Percentiles rank a stretch among this genome's conserved stretches.
phyloP scores from a whole-genome alignment of 2,888 invertebrate species.

The Morinoia aosen region DNA sequence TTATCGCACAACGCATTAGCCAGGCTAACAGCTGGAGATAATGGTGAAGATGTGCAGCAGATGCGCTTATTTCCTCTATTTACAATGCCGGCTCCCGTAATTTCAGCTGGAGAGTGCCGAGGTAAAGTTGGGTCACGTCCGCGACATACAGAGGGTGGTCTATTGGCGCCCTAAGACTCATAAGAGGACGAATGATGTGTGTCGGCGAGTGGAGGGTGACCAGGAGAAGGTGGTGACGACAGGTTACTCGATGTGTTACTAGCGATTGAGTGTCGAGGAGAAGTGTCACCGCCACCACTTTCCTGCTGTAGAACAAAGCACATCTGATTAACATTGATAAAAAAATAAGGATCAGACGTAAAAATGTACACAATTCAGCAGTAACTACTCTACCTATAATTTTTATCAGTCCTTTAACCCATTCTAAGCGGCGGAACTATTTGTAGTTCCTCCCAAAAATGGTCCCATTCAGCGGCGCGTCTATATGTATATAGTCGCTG shows the following conservation, averaged over 20 bases:
- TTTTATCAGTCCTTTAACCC: too few relatives aligned
- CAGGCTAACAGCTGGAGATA: neutral
- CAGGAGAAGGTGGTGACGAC: conserved; percentile 79
- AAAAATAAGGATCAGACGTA: neutral
- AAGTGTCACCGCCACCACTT: conserved; percentile 72
- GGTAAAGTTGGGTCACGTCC: neutral
- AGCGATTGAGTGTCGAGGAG: conserved; percentile 81
- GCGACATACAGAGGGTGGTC: neutral
- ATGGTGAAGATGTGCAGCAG: neutral
- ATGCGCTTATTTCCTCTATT: neutral
- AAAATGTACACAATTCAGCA: neutral
- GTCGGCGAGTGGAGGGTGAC: conserved; percentile 57
- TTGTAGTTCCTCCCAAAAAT: too few relatives aligned
- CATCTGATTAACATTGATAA: neutral
- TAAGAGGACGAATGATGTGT: conserved; percentile 65
- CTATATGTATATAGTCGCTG: too few relatives aligned
- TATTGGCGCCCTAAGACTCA: conserved; percentile 57
- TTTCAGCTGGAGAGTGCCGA: neutral
- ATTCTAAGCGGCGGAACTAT: too few relatives aligned
- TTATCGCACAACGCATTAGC: neutral
- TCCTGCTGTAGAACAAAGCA: neutral
- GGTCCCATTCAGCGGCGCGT: too few relatives aligned
- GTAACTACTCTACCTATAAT: neutral
- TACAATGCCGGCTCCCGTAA: neutral
- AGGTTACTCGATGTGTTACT: conserved; percentile 83